Evolutionary conservation across 1,140 invertebrate genomes (phyloP), one percentile per base, ranked within the genome.

Genomic region (Cyphomyrmex costatus): DNA sequence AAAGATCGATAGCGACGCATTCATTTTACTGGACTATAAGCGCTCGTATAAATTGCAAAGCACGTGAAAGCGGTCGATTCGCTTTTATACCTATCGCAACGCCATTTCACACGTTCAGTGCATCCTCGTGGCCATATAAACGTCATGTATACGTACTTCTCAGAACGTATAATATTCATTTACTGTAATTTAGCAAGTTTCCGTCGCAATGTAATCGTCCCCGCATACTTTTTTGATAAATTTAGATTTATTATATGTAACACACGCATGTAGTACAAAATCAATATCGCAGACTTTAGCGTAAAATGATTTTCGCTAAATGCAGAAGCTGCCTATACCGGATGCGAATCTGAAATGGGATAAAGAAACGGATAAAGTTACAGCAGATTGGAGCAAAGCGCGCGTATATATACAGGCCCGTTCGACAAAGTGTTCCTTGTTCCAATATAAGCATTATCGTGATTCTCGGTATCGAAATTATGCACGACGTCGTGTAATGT

Each of bases 41-140:
- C 16, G 42, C 33, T 12, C 42, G 58, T 30, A 86, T 80, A 88
- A 76, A 79, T 83, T 85, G 63, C 61, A 83, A 82, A 71, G 49
- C 58, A 89, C 77, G 84, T 86, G 70, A 86, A 89, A 78, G 88
- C 88, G 65, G 71, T 77, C 88, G 84, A 89, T 89, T 89, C 77
- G 86, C 84, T 89, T 89, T 89, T 89, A 42, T 42, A 86, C 84
- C 86, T 78, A 83, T 83, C 84, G 74, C 8, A 66, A 76, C 74
- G 58, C 42, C 24, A 79, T 53, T 79, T 68, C 77, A 53, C 65
- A 79, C 63, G 61, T 46, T 33, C 46, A 1, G 74, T 61, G 46
- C 46, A 79, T 68, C 63, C 27, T 42, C 10, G 30, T 12, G 46
- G 27, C 27, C 46, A 53, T 42, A 30, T 30, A 21, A 79, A 61